Percentiles rank a stretch among this genome's conserved stretches.
Evolutionary conservation across 1,140 invertebrate species (phyloP).

Genomic region (Dendroctonus ponderosae): DNA sequence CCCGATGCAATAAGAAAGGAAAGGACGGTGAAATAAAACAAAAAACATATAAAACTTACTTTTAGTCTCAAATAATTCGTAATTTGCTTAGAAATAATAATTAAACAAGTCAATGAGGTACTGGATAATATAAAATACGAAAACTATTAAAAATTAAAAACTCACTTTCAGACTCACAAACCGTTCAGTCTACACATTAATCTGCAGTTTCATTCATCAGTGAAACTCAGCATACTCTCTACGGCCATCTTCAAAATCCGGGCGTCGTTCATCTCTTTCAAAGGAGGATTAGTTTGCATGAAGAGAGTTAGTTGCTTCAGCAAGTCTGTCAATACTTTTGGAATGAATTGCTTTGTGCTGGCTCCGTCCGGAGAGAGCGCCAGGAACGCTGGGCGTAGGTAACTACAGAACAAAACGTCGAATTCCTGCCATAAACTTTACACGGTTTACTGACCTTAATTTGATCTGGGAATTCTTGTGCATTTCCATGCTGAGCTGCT

Average conservation of each 20-base stretch:
- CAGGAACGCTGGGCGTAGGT: conserved; percentile 83
- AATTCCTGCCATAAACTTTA: background rate
- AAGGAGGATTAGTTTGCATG: conserved; percentile 65
- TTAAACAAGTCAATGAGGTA: background rate
- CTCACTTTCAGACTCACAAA: too few species aligned
- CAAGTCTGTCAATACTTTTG: conserved; percentile 72
- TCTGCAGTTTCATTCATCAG: background rate
- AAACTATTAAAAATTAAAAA: background rate
- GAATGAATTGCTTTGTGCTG: conserved; percentile 79
- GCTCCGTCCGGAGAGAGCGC: conserved; percentile 75
- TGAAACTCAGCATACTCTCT: conserved; percentile 33
- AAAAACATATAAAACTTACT: too few species aligned
- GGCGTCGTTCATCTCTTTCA: conserved; percentile 67
- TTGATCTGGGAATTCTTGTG: conserved; percentile 82
- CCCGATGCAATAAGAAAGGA: too few species aligned
- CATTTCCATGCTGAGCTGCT: conserved; percentile 88
- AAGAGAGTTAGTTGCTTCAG: conserved; percentile 72
- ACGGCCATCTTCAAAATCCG: conserved; percentile 77
- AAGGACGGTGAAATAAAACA: too few species aligned
- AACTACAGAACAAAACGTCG: conserved; percentile 58
- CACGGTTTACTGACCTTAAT: conserved; percentile 64
- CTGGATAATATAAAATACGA: background rate
- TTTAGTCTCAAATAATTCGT: too few species aligned
- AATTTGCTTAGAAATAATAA: too few species aligned
- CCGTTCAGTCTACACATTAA: too few species aligned